Conservation (phyloP, 2,888 invertebrate species). For the Noctuana brunneofusca region DNA sequence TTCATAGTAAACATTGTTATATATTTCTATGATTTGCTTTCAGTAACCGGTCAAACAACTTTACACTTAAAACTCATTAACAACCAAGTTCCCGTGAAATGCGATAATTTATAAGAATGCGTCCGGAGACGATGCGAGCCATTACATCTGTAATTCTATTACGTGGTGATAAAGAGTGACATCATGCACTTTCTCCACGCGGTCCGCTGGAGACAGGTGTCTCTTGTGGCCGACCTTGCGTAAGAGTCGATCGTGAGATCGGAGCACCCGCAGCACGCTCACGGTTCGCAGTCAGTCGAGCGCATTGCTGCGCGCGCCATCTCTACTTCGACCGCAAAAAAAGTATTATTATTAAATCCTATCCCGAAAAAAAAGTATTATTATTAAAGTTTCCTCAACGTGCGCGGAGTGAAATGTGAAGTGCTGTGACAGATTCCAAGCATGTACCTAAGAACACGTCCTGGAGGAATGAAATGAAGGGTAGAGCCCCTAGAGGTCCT, state of each 20-base stretch:
- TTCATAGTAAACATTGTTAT: not conserved
- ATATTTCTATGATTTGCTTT: not conserved
- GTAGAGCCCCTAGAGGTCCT: constrained; percentile 52
- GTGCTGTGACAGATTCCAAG: constrained; percentile 39
- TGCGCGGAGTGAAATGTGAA: constrained; percentile 29
- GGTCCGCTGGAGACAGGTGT: constrained; percentile 56
- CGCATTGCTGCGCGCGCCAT: constrained; percentile 48
- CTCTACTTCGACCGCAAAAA: not conserved
- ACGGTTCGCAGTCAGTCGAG: constrained; percentile 39
- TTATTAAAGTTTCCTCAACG: not conserved
- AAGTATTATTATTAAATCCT: not conserved
- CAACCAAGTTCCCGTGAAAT: not conserved
- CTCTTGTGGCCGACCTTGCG: constrained; percentile 53
- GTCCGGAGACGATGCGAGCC: not conserved
- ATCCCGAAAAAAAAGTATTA: not conserved
- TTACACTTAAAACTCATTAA: not conserved
- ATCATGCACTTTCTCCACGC: constrained; percentile 62
- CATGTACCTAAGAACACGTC: constrained; percentile 37
- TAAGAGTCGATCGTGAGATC: constrained; percentile 47
- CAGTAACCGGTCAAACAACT: not conserved
- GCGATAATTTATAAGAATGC: not conserved
- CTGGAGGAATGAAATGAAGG: constrained; percentile 71
- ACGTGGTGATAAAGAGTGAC: constrained; percentile 49
- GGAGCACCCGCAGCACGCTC: constrained; percentile 87
- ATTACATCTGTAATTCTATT: not conserved